A percentile compares a stretch with the other conserved stretches of the same genome.
phyloP scores from a whole-genome alignment of 2,797 vertebrate species.

The Apogon talboti region DNA sequence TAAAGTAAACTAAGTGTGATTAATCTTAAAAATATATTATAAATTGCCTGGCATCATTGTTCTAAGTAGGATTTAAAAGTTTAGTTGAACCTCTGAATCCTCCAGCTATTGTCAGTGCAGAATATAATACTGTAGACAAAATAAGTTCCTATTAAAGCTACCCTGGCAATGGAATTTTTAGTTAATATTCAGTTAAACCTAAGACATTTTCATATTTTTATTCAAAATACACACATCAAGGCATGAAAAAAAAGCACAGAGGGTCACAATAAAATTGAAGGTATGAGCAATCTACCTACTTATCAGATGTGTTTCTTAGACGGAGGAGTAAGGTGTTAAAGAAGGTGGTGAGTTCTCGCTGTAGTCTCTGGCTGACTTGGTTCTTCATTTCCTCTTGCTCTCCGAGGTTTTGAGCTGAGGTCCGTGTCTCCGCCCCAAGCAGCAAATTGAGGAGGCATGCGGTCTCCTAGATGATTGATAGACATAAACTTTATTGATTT shows the following conservation, averaged over 20 bases:
- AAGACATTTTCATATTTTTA: neutral
- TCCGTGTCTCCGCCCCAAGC: slow-evolving; percentile 79
- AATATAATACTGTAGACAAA: slow-evolving; percentile 7
- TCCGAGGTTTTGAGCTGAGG: slow-evolving; percentile 56
- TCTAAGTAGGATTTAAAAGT: neutral
- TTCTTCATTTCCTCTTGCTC: slow-evolving; percentile 84
- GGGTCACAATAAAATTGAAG: neutral
- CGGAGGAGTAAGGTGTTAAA: slow-evolving; percentile 87
- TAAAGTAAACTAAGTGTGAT: slow-evolving; percentile 4
- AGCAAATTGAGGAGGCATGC: slow-evolving; percentile 72
- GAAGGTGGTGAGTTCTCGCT: slow-evolving; percentile 90
- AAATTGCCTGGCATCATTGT: neutral
- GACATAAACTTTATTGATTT: neutral
- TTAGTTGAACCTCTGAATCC: slow-evolving; percentile 24
- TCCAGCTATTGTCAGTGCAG: slow-evolving; percentile 15
- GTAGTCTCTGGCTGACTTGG: slow-evolving; percentile 88
- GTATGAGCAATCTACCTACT: slow-evolving; percentile 75
- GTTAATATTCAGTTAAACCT: neutral
- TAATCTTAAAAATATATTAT: slow-evolving; percentile 7
- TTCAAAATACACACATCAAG: neutral
- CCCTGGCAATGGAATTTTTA: neutral
- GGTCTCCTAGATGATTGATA: slow-evolving; percentile 53
- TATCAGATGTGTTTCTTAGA: slow-evolving; percentile 85
- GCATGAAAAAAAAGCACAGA: neutral
- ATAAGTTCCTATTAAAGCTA: neutral